Evolutionary conservation across 1,140 invertebrate genomes (phyloP).

Genomic region (Drosophila busckii): DNA sequence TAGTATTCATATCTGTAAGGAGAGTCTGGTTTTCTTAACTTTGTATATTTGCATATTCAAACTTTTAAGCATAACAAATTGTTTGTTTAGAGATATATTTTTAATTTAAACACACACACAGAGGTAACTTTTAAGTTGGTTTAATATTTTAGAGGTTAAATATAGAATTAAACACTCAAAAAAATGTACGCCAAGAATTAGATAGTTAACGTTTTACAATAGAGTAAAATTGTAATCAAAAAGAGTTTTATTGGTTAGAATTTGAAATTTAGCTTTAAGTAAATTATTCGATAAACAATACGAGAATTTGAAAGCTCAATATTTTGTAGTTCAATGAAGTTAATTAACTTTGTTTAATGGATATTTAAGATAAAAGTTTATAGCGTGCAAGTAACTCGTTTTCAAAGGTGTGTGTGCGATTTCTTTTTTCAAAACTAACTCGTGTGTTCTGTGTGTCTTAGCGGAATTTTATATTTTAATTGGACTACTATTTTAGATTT

Average conservation of each 20-base stretch:
- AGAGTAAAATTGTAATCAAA: constrained; percentile 24
- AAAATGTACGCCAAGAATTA: constrained; percentile 46
- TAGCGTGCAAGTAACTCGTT: constrained; percentile 71
- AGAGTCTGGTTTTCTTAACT: constrained; percentile 38
- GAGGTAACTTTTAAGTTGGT: constrained; percentile 51
- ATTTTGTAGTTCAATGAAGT: too few species aligned
- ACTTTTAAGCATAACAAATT: constrained; percentile 36
- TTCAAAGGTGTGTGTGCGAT: constrained; percentile 71
- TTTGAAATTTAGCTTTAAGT: not conserved
- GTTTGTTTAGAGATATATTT: constrained; percentile 27
- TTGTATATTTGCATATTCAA: constrained; percentile 19
- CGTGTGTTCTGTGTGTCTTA: constrained; percentile 45
- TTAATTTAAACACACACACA: constrained; percentile 56
- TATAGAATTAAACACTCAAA: constrained; percentile 59
- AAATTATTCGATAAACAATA: too few species aligned
- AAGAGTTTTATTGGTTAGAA: constrained; percentile 28
- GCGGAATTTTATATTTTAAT: constrained; percentile 27
- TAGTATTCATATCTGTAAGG: constrained; percentile 52
- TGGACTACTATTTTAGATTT: constrained; percentile 16
- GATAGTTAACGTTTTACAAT: constrained; percentile 40
- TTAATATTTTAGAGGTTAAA: constrained; percentile 29
- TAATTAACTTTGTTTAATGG: not conserved
- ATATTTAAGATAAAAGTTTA: constrained; percentile 38
- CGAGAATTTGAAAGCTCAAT: too few species aligned
- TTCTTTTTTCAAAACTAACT: constrained; percentile 67